Conservation (phyloP, 2,113 vertebrate species). For the Anarhynchus alexandrinus region DNA sequence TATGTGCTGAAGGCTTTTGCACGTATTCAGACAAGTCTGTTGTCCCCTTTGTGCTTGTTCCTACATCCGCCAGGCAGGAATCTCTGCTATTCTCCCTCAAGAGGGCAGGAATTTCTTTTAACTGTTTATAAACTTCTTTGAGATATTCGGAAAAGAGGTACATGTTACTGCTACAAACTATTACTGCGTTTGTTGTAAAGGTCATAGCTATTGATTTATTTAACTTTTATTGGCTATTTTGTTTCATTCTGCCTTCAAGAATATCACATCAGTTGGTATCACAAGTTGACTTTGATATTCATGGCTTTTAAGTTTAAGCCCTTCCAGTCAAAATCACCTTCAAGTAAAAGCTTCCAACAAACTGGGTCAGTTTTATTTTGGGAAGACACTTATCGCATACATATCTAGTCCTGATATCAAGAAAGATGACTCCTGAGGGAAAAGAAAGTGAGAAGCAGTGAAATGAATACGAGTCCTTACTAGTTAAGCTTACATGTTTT, state of each 20-base stretch:
- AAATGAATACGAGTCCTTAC: background rate
- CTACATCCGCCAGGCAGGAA: background rate
- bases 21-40: background rate
- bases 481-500: background rate
- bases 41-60: background rate
- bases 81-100: background rate
- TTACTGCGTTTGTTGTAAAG: background rate
- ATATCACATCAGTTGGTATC: background rate
- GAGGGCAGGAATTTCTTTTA: background rate
- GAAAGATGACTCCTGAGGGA: constrained; percentile 26
- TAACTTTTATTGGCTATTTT: background rate
- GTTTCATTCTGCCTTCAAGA: background rate
- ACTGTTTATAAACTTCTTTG: background rate
- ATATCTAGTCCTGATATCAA: constrained; percentile 5
- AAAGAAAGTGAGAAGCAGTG: constrained; percentile 39
- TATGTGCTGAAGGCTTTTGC: background rate
- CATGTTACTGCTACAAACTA: background rate
- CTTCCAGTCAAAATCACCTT: background rate
- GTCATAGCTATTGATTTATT: background rate
- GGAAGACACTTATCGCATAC: constrained; percentile 16
- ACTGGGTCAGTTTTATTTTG: constrained; percentile 9
- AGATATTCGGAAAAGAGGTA: background rate
- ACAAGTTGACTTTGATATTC: background rate
- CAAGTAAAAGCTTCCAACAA: background rate
- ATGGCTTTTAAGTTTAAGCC: background rate